Evolutionary conservation across 2,888 invertebrate genomes (phyloP).

Genomic region (Orgyia antiqua): DNA sequence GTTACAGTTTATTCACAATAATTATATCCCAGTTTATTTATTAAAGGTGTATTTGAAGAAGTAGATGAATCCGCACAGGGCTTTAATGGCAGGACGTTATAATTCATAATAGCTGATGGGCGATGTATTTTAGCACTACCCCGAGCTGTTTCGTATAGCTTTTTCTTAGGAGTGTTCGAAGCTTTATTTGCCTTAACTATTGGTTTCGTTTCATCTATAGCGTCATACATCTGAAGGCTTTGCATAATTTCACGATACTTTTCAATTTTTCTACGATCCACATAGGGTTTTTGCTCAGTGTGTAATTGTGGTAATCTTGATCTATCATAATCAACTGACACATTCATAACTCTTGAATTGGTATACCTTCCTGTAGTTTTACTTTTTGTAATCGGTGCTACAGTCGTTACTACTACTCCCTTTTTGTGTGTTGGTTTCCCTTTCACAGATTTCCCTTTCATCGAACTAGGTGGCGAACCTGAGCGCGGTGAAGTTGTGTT

Average conservation of each 20-base stretch:
- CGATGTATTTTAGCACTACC: too few species aligned
- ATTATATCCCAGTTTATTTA: too few species aligned
- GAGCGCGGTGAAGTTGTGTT: background rate
- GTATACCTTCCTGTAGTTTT: slow-evolving; percentile 23
- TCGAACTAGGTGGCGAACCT: background rate
- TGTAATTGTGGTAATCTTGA: slow-evolving; percentile 13
- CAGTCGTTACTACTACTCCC: background rate
- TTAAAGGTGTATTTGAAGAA: too few species aligned
- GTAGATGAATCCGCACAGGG: too few species aligned
- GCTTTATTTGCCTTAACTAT: slow-evolving; percentile 53
- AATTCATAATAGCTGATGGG: too few species aligned
- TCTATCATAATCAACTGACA: slow-evolving; percentile 38
- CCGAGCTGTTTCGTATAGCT: too few species aligned
- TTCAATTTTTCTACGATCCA: slow-evolving; percentile 41
- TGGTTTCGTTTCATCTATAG: slow-evolving; percentile 38
- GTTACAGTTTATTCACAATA: too few species aligned
- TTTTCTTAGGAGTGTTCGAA: slow-evolving; percentile 39
- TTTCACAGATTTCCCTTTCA: too few species aligned
- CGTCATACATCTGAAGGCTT: slow-evolving; percentile 46
- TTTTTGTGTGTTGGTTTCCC: background rate
- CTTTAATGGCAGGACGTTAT: too few species aligned
- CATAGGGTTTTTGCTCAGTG: slow-evolving; percentile 9
- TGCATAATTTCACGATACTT: slow-evolving; percentile 61
- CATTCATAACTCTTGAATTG: slow-evolving; percentile 45
- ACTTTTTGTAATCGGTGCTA: slow-evolving; percentile 14